phyloP scores from a whole-genome alignment of 2,797 vertebrate species.

The Phataginus tetradactyla region DNA sequence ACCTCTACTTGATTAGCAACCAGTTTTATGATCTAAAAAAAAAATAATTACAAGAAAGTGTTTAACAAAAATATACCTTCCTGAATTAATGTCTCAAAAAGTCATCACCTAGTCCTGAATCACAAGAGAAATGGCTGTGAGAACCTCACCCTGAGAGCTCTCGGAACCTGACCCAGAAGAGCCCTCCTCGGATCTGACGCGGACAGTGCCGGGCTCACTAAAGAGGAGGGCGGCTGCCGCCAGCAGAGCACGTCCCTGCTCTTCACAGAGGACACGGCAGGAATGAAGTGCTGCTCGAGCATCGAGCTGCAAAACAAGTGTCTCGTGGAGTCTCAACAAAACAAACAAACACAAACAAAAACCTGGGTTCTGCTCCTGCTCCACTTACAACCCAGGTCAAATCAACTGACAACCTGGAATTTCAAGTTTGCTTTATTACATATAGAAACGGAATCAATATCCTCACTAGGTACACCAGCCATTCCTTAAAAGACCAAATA shows the following conservation, averaged over 20 bases:
- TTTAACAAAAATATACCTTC: conserved; percentile 9
- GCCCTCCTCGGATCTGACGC: neutral
- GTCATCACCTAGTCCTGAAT: neutral
- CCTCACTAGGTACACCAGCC: neutral
- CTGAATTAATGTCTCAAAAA: neutral
- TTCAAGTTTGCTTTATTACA: neutral
- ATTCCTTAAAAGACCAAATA: neutral
- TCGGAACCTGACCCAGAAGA: neutral
- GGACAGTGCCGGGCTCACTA: neutral
- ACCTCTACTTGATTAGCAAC: neutral
- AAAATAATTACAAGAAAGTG: neutral
- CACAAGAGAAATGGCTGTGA: neutral
- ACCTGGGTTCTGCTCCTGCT: neutral
- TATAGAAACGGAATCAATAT: neutral
- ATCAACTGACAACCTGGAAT: neutral
- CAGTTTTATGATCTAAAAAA: neutral
- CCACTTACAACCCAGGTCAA: neutral
- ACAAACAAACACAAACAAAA: neutral
- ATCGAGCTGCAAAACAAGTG: neutral
- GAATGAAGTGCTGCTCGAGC: neutral
- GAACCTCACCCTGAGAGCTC: neutral
- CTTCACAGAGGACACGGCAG: neutral
- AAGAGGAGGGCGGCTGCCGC: neutral
- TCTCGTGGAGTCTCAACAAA: neutral
- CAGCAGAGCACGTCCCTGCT: neutral